Evolutionary conservation across 2,113 vertebrate genomes (phyloP).

Genomic region (Ursus arctos): DNA sequence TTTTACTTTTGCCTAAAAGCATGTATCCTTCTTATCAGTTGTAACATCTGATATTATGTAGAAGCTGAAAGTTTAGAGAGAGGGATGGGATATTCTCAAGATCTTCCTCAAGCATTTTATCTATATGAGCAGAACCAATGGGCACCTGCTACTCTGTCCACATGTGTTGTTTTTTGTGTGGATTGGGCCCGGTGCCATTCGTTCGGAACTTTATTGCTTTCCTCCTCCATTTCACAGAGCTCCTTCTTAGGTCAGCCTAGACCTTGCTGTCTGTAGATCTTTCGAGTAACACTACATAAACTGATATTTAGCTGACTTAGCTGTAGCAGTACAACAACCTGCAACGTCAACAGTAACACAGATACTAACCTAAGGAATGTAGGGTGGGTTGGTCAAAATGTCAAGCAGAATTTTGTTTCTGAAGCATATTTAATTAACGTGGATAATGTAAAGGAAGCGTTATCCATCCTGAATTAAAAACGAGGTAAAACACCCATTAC

Average conservation of each 20-base stretch:
- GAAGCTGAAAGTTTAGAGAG: background rate
- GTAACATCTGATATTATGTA: background rate
- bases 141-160: background rate
- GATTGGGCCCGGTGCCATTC: background rate
- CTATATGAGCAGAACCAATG: fast-evolving
- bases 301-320: constrained; percentile 1
- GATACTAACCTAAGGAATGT: constrained; percentile 51
- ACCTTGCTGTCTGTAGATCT: constrained; percentile 73
- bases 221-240: constrained; percentile 69
- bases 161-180: background rate
- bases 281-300: constrained; percentile 73
- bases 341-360: constrained; percentile 49
- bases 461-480: constrained; percentile 8
- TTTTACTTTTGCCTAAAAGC: constrained; percentile 53
- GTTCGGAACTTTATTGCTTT: background rate
- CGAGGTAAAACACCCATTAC: background rate
- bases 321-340: constrained; percentile 77
- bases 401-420: constrained; percentile 58
- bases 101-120: background rate
- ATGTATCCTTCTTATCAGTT: background rate
- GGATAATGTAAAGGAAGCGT: constrained; percentile 57
- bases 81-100: background rate
- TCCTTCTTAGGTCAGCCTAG: constrained; percentile 71
- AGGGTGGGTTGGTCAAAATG: background rate
- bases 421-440: constrained; percentile 68